A percentile compares a stretch with the other conserved stretches of the same genome.
phyloP scores from a whole-genome alignment of 1,140 invertebrate genomes.

The Drosophila kohkoa region DNA sequence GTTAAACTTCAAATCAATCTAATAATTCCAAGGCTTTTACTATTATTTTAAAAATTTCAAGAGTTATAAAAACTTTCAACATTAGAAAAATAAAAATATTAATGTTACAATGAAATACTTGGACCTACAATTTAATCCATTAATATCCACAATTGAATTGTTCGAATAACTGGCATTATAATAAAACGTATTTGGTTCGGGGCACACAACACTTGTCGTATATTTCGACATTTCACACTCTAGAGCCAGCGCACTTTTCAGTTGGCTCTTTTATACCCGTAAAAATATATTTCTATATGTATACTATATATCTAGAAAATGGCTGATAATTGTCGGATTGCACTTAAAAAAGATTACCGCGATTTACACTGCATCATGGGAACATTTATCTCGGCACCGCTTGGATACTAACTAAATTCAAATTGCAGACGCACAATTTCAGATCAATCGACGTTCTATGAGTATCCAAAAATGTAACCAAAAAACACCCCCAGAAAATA shows the following conservation, averaged over 20 bases:
- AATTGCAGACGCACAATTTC: slow-evolving; percentile 13
- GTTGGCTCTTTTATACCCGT: neutral
- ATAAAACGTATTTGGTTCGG: slow-evolving; percentile 33
- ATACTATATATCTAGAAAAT: neutral
- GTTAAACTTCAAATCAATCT: no score
- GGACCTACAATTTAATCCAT: slow-evolving; percentile 35
- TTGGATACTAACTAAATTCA: slow-evolving; percentile 28
- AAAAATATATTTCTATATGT: neutral
- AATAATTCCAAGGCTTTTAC: no score
- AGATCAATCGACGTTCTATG: neutral
- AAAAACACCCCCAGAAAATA: slow-evolving; percentile 9
- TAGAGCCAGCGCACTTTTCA: neutral
- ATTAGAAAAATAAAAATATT: no score
- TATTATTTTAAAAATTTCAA: no score
- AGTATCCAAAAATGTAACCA: slow-evolving; percentile 10
- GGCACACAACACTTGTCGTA: slow-evolving; percentile 27
- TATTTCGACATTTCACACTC: slow-evolving; percentile 45
- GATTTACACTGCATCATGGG: slow-evolving; percentile 4
- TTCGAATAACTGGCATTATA: slow-evolving; percentile 27
- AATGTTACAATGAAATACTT: no score
- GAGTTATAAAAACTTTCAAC: no score
- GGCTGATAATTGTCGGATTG: neutral
- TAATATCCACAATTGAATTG: slow-evolving; percentile 39
- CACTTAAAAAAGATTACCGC: slow-evolving; percentile 1
- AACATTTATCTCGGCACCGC: slow-evolving; percentile 15